phyloP scores from a whole-genome alignment of 1,140 invertebrate species.

The Glossosoma conforme region DNA sequence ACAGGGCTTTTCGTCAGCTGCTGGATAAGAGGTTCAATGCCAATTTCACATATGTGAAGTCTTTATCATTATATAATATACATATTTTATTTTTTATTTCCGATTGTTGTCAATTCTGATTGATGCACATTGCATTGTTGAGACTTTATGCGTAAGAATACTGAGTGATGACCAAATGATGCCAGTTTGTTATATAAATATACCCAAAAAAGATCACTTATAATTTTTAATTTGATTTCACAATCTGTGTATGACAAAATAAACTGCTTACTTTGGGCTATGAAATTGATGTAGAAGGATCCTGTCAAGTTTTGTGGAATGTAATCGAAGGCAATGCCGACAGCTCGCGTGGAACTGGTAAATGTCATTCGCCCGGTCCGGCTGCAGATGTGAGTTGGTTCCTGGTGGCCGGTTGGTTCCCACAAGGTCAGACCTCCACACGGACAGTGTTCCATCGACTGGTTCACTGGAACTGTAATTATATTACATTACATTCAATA shows the following conservation, averaged over 20 bases:
- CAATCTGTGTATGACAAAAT: neutral
- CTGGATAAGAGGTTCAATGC: no score
- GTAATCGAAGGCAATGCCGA: slow-evolving; percentile 16
- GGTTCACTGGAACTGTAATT: slow-evolving; percentile 10
- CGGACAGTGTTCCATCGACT: slow-evolving; percentile 11
- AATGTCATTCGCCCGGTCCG: slow-evolving; percentile 5
- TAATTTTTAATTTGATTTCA: slow-evolving; percentile 3
- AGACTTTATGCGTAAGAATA: no score
- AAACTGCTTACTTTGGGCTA: slow-evolving; percentile 19
- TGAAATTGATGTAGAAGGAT: slow-evolving; percentile 14
- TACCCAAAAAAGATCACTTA: neutral
- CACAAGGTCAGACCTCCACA: slow-evolving; percentile 21
- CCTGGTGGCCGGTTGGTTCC: slow-evolving; percentile 11
- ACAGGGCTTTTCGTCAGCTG: no score
- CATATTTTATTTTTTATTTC: no score
- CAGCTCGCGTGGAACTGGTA: slow-evolving; percentile 16
- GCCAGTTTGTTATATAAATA: no score
- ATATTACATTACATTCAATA: no score
- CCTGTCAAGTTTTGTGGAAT: slow-evolving; percentile 9
- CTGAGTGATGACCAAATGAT: no score
- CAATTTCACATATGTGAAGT: no score
- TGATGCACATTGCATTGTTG: no score
- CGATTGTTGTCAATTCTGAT: no score
- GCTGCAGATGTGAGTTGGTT: slow-evolving; percentile 7
- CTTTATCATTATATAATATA: no score